Base-by-base conservation (phyloP, 2,888 invertebrate genomes). In the Cataglyphis livida region DNA sequence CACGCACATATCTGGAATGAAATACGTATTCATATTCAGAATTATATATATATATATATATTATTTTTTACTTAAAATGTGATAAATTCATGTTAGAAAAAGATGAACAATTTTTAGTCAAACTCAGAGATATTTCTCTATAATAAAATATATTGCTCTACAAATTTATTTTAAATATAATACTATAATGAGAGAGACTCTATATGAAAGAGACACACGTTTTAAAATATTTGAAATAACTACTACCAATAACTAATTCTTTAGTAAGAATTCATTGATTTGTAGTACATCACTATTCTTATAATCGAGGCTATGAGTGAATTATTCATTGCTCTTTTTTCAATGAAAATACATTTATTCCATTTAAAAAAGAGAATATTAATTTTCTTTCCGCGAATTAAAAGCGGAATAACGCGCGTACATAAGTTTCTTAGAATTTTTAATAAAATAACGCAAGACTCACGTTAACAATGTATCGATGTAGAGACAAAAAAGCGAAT, bases 401-500 rank as follows among this genome's bases (percentile, higher is more conserved):
- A 12, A 68, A n/a, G 6, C 35, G 35, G 35, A 48, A 0, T 35
- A 41, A 54, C 15, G 5, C 28, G 35, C 9, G 51, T 12, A 4
- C 18, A 6, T 38, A 25, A 51, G n/a, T 28, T 51, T 35, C n/a
- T 62, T 51, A 51, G 51, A 51, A 35, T 32, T 9, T 15, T 54
- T 25, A 66, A 59, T 65, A 76, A 48, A 76, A n/a, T 65, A 59
- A 35, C n/a, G 10, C 41, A 64, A 9, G 48, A 1, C 15, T 59
- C 21, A n/a, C n/a, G 51, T 6, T 44, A 32, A 44, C 73, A 25
- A 35, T 35, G 51, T 15, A 5, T 21, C 51, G 3, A 21, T 18
- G 32, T 48, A 6, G 51, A 51, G 15, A 70, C 73, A 57, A 35
- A 71, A 41, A 21, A 28, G 57, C 73, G 6, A 71, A 59, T 79